A percentile compares a stretch with the other conserved stretches of the same genome.
Evolutionary conservation across 2,113 vertebrate genomes (phyloP).

Genomic region (Entelurus aequoreus): DNA sequence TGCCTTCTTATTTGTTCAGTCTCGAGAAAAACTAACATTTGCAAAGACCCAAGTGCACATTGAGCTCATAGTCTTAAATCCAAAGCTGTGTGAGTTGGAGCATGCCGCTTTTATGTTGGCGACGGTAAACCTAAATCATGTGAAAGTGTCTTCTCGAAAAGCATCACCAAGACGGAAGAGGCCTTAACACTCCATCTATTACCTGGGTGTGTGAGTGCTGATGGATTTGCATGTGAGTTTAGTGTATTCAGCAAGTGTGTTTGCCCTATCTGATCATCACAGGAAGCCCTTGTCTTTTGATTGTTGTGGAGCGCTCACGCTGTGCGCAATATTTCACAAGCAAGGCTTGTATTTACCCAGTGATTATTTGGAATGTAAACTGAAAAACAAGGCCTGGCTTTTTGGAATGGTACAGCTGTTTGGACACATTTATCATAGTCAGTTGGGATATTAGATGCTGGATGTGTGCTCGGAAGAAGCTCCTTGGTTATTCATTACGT

Average conservation of each 20-base stretch:
- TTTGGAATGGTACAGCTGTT: background rate
- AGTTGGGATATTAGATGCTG: background rate
- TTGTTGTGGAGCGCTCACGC: background rate
- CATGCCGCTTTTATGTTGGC: background rate
- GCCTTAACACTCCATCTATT: background rate
- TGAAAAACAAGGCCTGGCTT: background rate
- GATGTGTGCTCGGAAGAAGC: background rate
- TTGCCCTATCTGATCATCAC: background rate
- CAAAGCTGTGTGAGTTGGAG: background rate
- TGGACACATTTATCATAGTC: background rate
- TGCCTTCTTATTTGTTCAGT: background rate
- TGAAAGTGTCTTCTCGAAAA: background rate
- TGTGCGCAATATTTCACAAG: background rate
- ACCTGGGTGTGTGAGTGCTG: background rate
- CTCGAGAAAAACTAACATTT: background rate
- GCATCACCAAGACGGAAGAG: no score
- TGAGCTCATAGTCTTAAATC: background rate
- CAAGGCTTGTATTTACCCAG: background rate
- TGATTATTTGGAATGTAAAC: background rate
- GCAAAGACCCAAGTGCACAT: background rate
- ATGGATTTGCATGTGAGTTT: background rate
- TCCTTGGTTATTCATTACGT: background rate
- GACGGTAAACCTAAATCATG: background rate
- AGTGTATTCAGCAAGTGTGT: background rate
- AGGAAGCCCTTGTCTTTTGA: background rate